phyloP scores from a whole-genome alignment of 2,797 vertebrate species.

The Cossypha caffra region DNA sequence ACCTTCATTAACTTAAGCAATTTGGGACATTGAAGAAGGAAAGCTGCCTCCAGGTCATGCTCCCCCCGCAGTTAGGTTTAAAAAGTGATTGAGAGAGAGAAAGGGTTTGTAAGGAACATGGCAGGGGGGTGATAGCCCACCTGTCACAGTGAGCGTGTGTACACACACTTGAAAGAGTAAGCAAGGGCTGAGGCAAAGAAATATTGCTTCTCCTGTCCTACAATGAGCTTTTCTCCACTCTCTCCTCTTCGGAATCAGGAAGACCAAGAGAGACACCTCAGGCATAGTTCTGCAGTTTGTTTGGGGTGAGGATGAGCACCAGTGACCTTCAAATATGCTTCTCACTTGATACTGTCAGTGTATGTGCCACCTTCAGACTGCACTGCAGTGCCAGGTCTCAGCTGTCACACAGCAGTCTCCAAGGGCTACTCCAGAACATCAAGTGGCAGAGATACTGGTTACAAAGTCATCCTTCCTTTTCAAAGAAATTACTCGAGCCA shows the following conservation, averaged over 20 bases:
- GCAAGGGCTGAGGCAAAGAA: not conserved
- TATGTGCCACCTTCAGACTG: not conserved
- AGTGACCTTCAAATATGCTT: conserved; percentile 13
- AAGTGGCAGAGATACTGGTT: not conserved
- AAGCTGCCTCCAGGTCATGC: not conserved
- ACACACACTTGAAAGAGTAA: not conserved
- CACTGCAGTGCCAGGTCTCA: not conserved
- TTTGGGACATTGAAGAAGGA: not conserved
- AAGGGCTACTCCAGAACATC: not conserved
- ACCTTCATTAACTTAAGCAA: not conserved
- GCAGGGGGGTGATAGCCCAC: not conserved
- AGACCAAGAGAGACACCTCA: not conserved
- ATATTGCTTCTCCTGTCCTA: fast-evolving
- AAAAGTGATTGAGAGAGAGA: not conserved
- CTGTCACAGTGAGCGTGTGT: fast-evolving
- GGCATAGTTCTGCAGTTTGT: not conserved
- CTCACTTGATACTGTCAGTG: not conserved
- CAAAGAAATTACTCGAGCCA: not conserved
- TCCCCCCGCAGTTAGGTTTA: not conserved
- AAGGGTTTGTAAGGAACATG: not conserved
- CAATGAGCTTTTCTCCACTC: not conserved
- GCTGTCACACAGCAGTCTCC: not conserved
- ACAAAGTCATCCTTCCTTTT: not conserved
- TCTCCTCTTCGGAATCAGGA: too few relatives aligned
- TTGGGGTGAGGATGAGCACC: not conserved